These are phyloP conservation scores for Lutraria rhynchaena DNA, from an alignment of 1,140 invertebrate genomes.

Conservation along the genomic window DNA sequence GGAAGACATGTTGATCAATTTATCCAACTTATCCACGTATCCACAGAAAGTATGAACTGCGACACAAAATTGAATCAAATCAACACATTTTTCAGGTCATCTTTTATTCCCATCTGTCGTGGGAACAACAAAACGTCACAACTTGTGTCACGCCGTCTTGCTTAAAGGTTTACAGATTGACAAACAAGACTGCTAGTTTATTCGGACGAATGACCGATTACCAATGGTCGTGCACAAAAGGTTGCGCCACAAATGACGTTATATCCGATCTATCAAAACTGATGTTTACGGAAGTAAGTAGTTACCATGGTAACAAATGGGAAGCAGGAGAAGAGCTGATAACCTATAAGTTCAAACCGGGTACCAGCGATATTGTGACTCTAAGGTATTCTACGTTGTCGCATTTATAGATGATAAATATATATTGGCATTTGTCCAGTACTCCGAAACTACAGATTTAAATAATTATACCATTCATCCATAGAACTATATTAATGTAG, in stretches of 20 bases:
- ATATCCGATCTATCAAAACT: slow-evolving; percentile 3
- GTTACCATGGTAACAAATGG: slow-evolving; percentile 1
- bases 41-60: too few relatives aligned
- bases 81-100: neutral
- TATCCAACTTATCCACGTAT: too few relatives aligned
- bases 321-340: slow-evolving; percentile 20
- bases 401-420: too few relatives aligned
- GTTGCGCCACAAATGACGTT: slow-evolving; percentile 10
- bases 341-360: neutral
- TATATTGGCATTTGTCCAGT: too few relatives aligned
- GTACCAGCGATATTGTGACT: neutral
- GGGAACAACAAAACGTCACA: slow-evolving; percentile 4
- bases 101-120: slow-evolving; percentile 12
- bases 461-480: too few relatives aligned
- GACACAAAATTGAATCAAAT: too few relatives aligned
- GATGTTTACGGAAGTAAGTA: slow-evolving; percentile 12
- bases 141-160: slow-evolving; percentile 12
- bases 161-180: slow-evolving; percentile 8
- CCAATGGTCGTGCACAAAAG: neutral
- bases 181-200: slow-evolving; percentile 5
- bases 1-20: too few relatives aligned
- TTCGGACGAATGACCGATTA: slow-evolving; percentile 7
- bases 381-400: neutral
- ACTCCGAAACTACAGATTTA: too few relatives aligned
- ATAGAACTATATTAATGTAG: too few relatives aligned